phyloP scores from a whole-genome alignment of 2,797 vertebrate genomes.

The Alosa sapidissima region DNA sequence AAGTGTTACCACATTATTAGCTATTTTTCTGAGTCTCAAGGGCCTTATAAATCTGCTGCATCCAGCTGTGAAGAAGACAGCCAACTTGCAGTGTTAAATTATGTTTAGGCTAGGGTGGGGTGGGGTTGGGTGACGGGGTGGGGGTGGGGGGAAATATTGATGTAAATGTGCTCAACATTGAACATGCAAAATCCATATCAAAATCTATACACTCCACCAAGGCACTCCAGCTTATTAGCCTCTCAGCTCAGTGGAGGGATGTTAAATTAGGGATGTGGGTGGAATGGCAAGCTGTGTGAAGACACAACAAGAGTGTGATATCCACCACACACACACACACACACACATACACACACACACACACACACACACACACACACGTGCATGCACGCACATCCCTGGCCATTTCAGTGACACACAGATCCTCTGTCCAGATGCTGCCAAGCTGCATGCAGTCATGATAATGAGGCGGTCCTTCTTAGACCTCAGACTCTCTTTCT shows the following conservation, averaged over 20 bases:
- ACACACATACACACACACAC: background rate
- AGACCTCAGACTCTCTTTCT: too few species aligned
- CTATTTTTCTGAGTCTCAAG: background rate
- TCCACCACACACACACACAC: background rate
- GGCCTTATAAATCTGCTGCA: background rate
- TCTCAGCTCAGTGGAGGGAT: background rate
- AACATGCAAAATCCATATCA: constrained; percentile 17
- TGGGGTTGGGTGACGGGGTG: background rate
- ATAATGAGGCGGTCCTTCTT: background rate
- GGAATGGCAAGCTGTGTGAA: background rate
- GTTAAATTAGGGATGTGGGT: background rate
- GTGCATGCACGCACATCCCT: background rate
- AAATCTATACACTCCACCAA: background rate
- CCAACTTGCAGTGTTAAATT: background rate
- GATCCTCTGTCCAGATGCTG: background rate
- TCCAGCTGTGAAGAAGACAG: background rate
- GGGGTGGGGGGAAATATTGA: background rate
- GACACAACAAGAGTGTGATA: background rate
- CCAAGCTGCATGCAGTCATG: background rate
- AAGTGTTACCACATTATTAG: background rate
- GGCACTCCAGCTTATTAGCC: background rate
- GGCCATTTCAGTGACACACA: background rate
- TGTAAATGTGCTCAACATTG: background rate
- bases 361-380: background rate
- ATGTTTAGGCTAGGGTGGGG: background rate